phyloP scores from a whole-genome alignment of 2,888 invertebrate species.

The Neria commutata region DNA sequence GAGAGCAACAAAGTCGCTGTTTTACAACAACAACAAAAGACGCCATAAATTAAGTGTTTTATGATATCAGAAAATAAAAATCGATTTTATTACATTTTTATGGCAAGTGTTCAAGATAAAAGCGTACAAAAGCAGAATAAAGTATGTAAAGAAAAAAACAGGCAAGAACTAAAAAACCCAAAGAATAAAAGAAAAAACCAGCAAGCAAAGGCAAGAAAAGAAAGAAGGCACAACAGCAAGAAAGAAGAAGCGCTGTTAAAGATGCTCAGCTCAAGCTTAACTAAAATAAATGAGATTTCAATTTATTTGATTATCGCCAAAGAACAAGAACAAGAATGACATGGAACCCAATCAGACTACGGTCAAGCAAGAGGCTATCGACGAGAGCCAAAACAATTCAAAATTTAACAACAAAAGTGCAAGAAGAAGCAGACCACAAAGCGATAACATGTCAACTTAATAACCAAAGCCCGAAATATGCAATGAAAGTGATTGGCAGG shows the following conservation, averaged over 20 bases:
- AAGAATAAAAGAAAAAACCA: neutral
- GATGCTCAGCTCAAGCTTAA: neutral
- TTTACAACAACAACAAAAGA: slow-evolving; percentile 23
- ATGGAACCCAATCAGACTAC: neutral
- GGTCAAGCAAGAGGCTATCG: neutral
- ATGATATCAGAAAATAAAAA: slow-evolving; percentile 32
- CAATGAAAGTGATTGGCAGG: neutral
- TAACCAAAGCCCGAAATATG: neutral
- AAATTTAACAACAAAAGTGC: neutral
- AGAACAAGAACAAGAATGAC: neutral
- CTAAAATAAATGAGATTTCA: slow-evolving; percentile 10
- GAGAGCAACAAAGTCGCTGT: no score
- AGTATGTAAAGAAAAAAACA: no score
- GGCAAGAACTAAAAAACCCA: no score
- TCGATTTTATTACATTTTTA: slow-evolving; percentile 40
- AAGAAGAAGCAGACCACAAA: neutral
- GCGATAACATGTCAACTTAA: slow-evolving; percentile 17
- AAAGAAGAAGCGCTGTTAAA: neutral
- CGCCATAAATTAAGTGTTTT: slow-evolving; percentile 25
- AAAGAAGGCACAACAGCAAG: slow-evolving; percentile 6
- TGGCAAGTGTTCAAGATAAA: slow-evolving; percentile 33
- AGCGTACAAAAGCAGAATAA: neutral
- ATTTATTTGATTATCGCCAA: slow-evolving; percentile 16
- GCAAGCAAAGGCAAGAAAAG: neutral
- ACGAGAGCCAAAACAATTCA: neutral